Conservation (phyloP, 92 coral and sea anemone species). For the Bergia puertoricense region DNA sequence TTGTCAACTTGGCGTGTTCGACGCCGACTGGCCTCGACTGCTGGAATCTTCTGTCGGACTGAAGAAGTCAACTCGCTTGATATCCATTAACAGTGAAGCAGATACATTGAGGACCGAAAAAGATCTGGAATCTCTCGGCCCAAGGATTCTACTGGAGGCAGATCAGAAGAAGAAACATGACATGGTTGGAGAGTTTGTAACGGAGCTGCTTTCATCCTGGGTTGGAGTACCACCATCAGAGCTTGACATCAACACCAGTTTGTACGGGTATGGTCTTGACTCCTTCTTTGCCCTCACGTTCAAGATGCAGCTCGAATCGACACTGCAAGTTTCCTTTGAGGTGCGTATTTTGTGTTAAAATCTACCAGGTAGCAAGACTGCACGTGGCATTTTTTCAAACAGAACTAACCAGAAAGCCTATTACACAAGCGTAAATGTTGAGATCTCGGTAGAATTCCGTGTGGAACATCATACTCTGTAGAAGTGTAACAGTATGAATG, state of each 20-base stretch:
- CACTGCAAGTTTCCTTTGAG: conserved; percentile 66
- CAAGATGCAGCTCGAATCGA: conserved; percentile 52
- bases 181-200: conserved; percentile 51
- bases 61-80: conserved; percentile 40
- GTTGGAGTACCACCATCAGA: conserved; percentile 55
- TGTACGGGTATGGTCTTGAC: conserved; percentile 67
- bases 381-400: no score
- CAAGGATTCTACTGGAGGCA: conserved; percentile 49
- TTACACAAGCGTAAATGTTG: no score
- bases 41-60: conserved; percentile 33
- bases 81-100: conserved; percentile 34
- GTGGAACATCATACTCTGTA: no score
- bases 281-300: conserved; percentile 65
- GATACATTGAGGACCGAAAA: not conserved
- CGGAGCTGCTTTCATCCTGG: conserved; percentile 45
- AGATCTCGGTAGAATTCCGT: no score
- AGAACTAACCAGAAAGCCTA: no score
- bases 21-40: conserved; percentile 68
- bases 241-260: conserved; percentile 57
- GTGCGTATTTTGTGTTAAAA: conserved; percentile 34
- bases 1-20: conserved; percentile 54
- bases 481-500: no score
- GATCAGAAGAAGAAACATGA: conserved; percentile 31
- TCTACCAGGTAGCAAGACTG: not conserved
- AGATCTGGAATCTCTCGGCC: conserved; percentile 42